These are phyloP conservation scores for Theretra japonica DNA, from an alignment of 2,888 invertebrate species.

Conservation along the genomic window DNA sequence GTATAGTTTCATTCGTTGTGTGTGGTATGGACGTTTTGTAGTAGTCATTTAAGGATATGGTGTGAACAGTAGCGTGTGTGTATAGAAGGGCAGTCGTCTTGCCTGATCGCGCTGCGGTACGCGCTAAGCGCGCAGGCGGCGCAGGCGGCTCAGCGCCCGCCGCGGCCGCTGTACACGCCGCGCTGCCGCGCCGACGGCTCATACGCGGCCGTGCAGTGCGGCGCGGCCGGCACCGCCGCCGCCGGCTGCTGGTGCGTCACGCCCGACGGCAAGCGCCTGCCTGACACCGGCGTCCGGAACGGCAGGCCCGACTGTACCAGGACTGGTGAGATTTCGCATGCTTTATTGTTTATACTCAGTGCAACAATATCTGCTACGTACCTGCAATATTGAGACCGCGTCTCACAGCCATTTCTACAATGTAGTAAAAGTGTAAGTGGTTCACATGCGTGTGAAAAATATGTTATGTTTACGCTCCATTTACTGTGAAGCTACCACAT, in stretches of 20 bases:
- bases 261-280: slow-evolving; percentile 91
- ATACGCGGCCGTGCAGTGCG: slow-evolving; percentile 94
- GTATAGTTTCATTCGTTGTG: neutral
- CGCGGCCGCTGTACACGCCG: slow-evolving; percentile 87
- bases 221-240: slow-evolving; percentile 88
- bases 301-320: slow-evolving; percentile 88
- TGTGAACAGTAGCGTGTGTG: slow-evolving; percentile 29
- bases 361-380: neutral
- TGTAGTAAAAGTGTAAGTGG: neutral
- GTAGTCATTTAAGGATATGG: neutral
- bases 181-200: slow-evolving; percentile 93
- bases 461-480: neutral
- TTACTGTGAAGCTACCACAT: neutral
- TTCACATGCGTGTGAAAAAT: neutral
- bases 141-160: slow-evolving; percentile 55
- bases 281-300: slow-evolving; percentile 90
- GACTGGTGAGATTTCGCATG: slow-evolving; percentile 62
- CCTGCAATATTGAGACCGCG: neutral
- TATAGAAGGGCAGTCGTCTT: slow-evolving; percentile 78
- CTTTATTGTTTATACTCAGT: neutral
- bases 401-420: neutral
- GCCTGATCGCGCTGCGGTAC: slow-evolving; percentile 75
- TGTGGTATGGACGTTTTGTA: neutral
- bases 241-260: slow-evolving; percentile 97
- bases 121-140: slow-evolving; percentile 68